Percentiles rank a stretch among this genome's conserved stretches.
These are phyloP conservation scores for Aphidius gifuensis DNA, from an alignment of 1,140 invertebrate species.

Conservation along the genomic window DNA sequence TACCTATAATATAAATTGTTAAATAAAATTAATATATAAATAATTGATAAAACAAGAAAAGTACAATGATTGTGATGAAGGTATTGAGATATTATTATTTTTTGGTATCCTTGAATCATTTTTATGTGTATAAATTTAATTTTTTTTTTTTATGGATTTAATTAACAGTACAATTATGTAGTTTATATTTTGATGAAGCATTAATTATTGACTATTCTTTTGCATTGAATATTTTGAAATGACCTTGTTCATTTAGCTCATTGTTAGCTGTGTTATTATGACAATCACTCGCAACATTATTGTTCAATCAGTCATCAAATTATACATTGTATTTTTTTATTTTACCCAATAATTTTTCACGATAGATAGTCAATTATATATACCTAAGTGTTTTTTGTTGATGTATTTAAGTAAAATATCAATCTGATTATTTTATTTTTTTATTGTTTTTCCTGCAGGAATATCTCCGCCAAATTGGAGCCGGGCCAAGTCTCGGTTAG, in stretches of 20 bases:
- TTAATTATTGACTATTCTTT: no score
- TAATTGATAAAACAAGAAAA: no score
- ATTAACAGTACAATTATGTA: no score
- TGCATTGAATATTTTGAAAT: not conserved
- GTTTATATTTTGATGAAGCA: no score
- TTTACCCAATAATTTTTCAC: not conserved
- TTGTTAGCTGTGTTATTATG: not conserved
- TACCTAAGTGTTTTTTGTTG: not conserved
- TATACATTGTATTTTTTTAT: not conserved
- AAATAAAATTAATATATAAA: no score
- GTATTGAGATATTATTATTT: no score
- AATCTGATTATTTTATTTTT: not conserved
- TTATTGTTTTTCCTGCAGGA: not conserved
- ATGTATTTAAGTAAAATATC: not conserved
- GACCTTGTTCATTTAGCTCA: slow-evolving; percentile 12
- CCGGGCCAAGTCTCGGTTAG: not conserved
- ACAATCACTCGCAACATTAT: not conserved
- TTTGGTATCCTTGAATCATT: no score
- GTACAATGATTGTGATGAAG: no score
- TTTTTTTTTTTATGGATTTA: no score
- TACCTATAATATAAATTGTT: no score
- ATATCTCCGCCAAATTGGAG: not conserved
- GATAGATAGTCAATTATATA: not conserved
- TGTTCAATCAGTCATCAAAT: not conserved
- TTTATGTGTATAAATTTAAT: no score